Percentiles rank a stretch among this genome's conserved stretches.
Conservation (phyloP, 2,797 vertebrate species). For the Rhinoraja longicauda region DNA sequence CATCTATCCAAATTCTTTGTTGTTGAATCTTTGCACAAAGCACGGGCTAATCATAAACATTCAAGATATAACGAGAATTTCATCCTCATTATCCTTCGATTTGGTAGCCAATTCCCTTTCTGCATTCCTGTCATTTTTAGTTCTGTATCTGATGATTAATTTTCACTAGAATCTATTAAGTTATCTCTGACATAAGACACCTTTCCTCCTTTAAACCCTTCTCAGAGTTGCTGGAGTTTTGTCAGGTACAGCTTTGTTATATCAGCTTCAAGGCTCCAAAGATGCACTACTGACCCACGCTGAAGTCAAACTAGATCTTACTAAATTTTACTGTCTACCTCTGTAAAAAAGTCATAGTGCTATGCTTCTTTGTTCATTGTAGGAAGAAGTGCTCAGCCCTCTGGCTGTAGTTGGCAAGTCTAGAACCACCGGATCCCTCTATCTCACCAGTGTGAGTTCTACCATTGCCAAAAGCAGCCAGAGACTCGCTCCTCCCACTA, state of each 20-base stretch:
- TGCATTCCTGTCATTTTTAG: background rate
- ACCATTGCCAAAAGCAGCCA: slow-evolving; percentile 98
- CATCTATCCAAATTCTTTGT: background rate
- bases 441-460: slow-evolving; percentile 99
- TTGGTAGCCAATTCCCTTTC: background rate
- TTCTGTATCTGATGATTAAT: background rate
- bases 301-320: background rate
- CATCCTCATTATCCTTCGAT: background rate
- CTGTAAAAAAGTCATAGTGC: background rate
- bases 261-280: background rate
- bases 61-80: background rate
- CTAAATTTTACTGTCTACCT: background rate
- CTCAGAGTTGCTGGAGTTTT: background rate
- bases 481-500: slow-evolving; percentile 49
- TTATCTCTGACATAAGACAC: background rate
- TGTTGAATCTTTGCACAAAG: background rate
- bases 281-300: no score
- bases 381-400: slow-evolving; percentile 36
- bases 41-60: background rate
- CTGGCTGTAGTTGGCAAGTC: slow-evolving; percentile 97
- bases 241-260: background rate
- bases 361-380: background rate
- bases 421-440: slow-evolving; percentile 99
- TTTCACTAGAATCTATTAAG: background rate
- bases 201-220: background rate